These are phyloP conservation scores for Epirrhoe alternata DNA, from an alignment of 2,888 invertebrate genomes.

Conservation along the genomic window DNA sequence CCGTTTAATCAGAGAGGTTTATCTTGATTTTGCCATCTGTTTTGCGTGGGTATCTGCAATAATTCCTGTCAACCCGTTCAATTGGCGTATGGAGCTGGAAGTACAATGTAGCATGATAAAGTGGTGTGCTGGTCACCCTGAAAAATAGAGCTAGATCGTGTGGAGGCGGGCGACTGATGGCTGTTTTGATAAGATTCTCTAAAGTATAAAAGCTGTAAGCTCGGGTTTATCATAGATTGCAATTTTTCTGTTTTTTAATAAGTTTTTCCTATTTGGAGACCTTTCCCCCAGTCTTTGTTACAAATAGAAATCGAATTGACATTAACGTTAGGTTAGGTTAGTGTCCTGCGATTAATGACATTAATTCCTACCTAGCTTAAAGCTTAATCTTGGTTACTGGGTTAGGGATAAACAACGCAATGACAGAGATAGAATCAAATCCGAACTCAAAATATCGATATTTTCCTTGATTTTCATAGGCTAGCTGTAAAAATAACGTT, in stretches of 20 bases:
- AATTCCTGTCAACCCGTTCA: constrained; percentile 54
- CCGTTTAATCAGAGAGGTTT: constrained; percentile 55
- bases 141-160: constrained; percentile 39
- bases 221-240: neutral
- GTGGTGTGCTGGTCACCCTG: constrained; percentile 40
- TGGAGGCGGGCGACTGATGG: constrained; percentile 9
- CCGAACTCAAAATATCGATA: too few relatives aligned
- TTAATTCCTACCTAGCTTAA: too few relatives aligned
- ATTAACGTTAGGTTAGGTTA: too few relatives aligned
- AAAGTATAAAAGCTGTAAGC: constrained; percentile 4
- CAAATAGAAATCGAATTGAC: too few relatives aligned
- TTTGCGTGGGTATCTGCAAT: constrained; percentile 51
- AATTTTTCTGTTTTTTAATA: neutral
- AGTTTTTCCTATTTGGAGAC: too few relatives aligned
- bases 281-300: too few relatives aligned
- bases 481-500: constrained; percentile 19
- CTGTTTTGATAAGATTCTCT: constrained; percentile 16
- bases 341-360: too few relatives aligned
- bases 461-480: neutral
- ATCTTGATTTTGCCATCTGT: constrained; percentile 51
- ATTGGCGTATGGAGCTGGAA: constrained; percentile 51
- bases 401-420: too few relatives aligned
- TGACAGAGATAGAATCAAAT: too few relatives aligned
- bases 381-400: too few relatives aligned
- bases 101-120: constrained; percentile 55